These are phyloP conservation scores for Synanthedon myopaeformis DNA, from an alignment of 2,888 invertebrate genomes.

Conservation along the genomic window DNA sequence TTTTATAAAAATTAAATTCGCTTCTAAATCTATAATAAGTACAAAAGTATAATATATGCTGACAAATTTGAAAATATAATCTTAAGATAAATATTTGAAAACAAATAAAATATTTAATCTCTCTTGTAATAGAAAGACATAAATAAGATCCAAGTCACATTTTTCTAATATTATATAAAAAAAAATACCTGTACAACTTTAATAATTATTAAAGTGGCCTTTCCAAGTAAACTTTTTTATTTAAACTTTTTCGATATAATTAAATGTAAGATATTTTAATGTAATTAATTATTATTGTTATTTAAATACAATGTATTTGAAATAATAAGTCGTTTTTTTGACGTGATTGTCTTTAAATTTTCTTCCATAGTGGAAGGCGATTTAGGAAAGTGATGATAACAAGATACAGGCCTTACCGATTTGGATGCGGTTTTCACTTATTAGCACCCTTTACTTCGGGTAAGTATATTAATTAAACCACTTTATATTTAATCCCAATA, in stretches of 20 bases:
- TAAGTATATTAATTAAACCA: no score
- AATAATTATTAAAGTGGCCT: conserved; percentile 55
- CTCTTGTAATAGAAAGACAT: conserved; percentile 2
- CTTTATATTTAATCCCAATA: no score
- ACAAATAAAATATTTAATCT: background rate
- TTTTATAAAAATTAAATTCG: background rate
- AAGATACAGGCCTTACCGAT: no score
- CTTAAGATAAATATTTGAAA: conserved; percentile 2
- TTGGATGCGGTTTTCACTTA: no score
- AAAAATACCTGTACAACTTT: conserved; percentile 12
- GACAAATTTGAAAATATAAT: conserved; percentile 1
- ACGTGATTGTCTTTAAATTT: background rate
- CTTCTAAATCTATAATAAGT: conserved; percentile 1
- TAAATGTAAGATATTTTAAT: conserved; percentile 50
- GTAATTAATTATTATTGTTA: conserved; percentile 6
- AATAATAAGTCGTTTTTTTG: conserved; percentile 12
- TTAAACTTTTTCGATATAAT: conserved; percentile 58
- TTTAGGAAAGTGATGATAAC: no score
- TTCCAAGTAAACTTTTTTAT: conserved; percentile 61
- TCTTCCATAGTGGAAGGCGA: no score
- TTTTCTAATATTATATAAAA: conserved; percentile 15
- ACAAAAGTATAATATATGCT: background rate
- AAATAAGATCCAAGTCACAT: conserved; percentile 3
- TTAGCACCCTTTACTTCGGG: no score
- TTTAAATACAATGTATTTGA: conserved; percentile 15